phyloP scores from a whole-genome alignment of 2,888 invertebrate genomes.

The Cyaniris semiargus region DNA sequence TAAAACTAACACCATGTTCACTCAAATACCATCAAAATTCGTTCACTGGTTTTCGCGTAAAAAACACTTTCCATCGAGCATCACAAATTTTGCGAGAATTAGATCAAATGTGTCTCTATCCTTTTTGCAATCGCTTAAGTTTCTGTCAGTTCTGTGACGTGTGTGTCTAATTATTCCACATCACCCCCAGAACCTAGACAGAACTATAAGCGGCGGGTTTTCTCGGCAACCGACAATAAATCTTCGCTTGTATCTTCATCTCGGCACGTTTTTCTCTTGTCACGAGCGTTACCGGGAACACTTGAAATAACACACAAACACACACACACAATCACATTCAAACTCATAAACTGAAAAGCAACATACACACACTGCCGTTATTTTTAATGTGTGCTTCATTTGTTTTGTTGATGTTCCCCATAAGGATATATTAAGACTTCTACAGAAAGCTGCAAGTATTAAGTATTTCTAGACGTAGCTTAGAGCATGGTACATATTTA shows the following conservation, averaged over 20 bases:
- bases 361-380: not conserved
- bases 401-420: not conserved
- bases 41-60: no score
- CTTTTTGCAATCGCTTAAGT: no score
- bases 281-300: conserved; percentile 51
- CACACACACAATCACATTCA: not conserved
- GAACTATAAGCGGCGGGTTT: conserved; percentile 35
- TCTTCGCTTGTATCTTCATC: conserved; percentile 48
- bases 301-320: conserved; percentile 49
- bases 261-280: conserved; percentile 50
- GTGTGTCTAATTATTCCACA: not conserved
- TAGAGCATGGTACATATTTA: no score
- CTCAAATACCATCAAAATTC: no score
- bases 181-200: conserved; percentile 28
- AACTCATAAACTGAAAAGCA: not conserved
- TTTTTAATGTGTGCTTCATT: conserved; percentile 1
- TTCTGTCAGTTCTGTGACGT: no score
- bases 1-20: no score
- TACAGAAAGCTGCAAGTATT: no score
- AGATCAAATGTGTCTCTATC: no score
- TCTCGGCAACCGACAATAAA: conserved; percentile 42
- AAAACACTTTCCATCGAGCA: no score
- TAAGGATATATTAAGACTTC: no score
- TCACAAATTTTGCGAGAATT: no score
- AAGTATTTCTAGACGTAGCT: no score